Evolutionary conservation across 1,140 invertebrate species (phyloP), one percentile per base, ranked within the genome.

Genomic region (Scaptodrosophila lebanonensis): DNA sequence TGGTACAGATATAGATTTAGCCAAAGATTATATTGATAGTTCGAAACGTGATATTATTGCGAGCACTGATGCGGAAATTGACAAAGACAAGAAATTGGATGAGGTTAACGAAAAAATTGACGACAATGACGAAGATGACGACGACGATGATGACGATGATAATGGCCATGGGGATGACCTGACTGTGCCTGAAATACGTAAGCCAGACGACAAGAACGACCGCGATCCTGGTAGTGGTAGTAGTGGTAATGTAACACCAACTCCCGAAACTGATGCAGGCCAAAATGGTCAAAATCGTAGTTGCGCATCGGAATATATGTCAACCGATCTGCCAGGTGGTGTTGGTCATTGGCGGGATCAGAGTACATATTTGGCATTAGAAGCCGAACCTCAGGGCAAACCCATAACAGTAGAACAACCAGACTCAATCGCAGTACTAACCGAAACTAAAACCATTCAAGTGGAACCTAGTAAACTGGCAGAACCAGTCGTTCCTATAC

Each of bases 301-400:
- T 56, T 90, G 86, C 32, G 89, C 89, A 35, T 93, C 92, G 1
- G 91, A 93, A 79, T 91, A 91, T 66, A 89, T 93, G 66, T 90
- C 91, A 44, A 91, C 93, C 59, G 91, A 93, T 87, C 88, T 95
- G 38, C 93, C 93, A 3, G 92, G 92, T 52, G 93, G 93, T 40
- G 91, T 94, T 61, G 92, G 92, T 87, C 93, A 93, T 70, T 95
- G 94, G 93, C 91, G 91, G 83, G 94, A 95, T 85, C 90, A 94
- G 83, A 95, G 93, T 86, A 95, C 94, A 39, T 95, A 95, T 83
- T 87, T 95, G 65, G 90, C 84, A 48, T 57, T 86, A 73, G 79
- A 85, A 58, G 64, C 53, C 48, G 62, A 73, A 44, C 58, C 70
- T 75, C 69, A 66, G 69, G 66, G 53, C 11, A 65, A 69, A 54